Evolutionary conservation across 1,140 invertebrate species (phyloP), one percentile per base, ranked within the genome.

Genomic region (Panagrolaimus sp.): DNA sequence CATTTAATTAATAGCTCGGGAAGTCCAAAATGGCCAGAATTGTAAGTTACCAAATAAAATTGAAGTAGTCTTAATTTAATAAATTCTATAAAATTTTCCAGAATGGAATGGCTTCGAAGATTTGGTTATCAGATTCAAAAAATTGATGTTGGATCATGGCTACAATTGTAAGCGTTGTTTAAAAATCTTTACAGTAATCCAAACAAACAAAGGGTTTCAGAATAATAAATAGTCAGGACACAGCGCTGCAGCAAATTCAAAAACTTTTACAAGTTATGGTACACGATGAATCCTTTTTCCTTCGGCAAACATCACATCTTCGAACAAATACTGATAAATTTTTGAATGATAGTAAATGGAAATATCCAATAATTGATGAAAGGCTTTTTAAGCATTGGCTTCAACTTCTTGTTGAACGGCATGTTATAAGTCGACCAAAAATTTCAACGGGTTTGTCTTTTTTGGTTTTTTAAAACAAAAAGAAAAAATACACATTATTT

Each of bases 1-100:
- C 86, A 87, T 74, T 70, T 87, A 7, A 78, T 83, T 16, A 76
- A 77, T 51, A 72, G 65, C 42, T 5, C 51, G 23, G 62, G 63
- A 27, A 66, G 20, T 23, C 72, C 71, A 16, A 77, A 73, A 45
- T 78, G 76, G 76, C 57, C 63, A 27, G 63, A 79, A 20, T 43
- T 69, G 20, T 38, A 38, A 38, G 31, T 38, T 38, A 4, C 31
- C 31, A 38, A 38, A 2, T 7, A 2, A 38, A 38, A 38, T 4
- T 38, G 31, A n/a, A n/a, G n/a, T n/a, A n/a, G n/a, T n/a, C n/a
- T n/a, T n/a, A n/a, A n/a, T n/a, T n/a, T 38, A 38, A 38, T 4
- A 38, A 38, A 38, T 38, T 2, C 31, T 7, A n/a, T n/a, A 2
- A 51, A 13, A 70, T 5, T 38, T 38, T n/a, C n/a, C n/a, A 38